Evolutionary conservation across 2,113 vertebrate species (phyloP).

Genomic region (cattle (Bos taurus)): DNA sequence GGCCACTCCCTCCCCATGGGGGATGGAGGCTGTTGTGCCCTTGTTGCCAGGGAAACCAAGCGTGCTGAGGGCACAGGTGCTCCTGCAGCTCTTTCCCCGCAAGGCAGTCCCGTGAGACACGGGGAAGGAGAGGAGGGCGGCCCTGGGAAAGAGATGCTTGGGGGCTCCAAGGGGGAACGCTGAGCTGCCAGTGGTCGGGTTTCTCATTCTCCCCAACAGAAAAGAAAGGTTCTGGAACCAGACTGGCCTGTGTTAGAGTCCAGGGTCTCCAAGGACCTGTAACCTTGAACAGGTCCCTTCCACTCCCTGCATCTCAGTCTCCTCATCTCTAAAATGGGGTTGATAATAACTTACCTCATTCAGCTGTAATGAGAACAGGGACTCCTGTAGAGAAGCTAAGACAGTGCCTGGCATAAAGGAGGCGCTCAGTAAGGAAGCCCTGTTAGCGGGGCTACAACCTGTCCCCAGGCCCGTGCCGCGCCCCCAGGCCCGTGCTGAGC

Average conservation of each 20-base stretch:
- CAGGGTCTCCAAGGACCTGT: not conserved
- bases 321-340: not conserved
- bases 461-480: too few relatives aligned
- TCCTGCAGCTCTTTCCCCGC: not conserved
- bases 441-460: accelerated
- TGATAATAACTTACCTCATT: not conserved
- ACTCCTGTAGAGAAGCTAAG: not conserved
- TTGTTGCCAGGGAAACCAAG: not conserved
- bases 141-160: not conserved
- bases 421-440: not conserved
- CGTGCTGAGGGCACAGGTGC: not conserved
- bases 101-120: not conserved
- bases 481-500: accelerated
- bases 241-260: not conserved
- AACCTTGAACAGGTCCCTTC: not conserved
- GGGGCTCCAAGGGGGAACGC: accelerated
- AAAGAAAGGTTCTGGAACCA: not conserved
- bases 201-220: not conserved
- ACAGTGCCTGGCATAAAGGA: accelerated
- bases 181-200: too few relatives aligned
- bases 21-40: not conserved
- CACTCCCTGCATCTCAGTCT: not conserved
- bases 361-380: not conserved
- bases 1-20: not conserved
- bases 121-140: not conserved